Conservation (phyloP, 2,113 vertebrate genomes). For the Tachuris rubrigastra region DNA sequence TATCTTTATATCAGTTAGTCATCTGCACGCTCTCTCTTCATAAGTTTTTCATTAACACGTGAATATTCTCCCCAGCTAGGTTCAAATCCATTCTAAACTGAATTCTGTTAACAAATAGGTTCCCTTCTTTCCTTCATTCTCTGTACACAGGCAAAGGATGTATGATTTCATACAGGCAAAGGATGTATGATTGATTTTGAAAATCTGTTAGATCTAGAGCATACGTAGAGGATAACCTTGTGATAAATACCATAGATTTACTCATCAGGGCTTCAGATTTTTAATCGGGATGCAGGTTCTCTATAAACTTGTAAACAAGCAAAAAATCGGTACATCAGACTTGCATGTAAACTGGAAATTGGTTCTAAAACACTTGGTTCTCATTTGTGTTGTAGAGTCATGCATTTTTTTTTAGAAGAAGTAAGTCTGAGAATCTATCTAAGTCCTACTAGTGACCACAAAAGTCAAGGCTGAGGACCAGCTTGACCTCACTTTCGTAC, state of each 20-base stretch:
- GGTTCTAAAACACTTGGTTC: not conserved
- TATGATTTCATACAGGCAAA: not conserved
- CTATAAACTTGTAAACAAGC: not conserved
- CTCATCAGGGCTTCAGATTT: not conserved
- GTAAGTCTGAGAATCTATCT: not conserved
- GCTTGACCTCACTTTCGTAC: not conserved
- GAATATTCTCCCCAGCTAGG: not conserved
- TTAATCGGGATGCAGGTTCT: not conserved
- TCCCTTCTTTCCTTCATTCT: not conserved
- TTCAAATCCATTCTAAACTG: not conserved
- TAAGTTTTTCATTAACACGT: not conserved
- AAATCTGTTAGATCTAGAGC: not conserved
- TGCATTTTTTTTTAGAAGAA: not conserved
- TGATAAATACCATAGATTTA: not conserved
- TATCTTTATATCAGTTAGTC: not conserved
- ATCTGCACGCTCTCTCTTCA: not conserved
- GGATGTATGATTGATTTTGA: not conserved
- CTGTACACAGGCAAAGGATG: too few relatives aligned
- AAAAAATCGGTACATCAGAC: not conserved
- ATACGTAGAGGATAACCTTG: not conserved
- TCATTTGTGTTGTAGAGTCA: not conserved
- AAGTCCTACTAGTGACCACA: not conserved
- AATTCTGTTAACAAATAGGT: not conserved
- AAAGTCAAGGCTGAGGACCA: not conserved
- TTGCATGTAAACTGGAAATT: not conserved